phyloP scores from a whole-genome alignment of 2,797 vertebrate species.

The Arnoldichthys spilopterus region DNA sequence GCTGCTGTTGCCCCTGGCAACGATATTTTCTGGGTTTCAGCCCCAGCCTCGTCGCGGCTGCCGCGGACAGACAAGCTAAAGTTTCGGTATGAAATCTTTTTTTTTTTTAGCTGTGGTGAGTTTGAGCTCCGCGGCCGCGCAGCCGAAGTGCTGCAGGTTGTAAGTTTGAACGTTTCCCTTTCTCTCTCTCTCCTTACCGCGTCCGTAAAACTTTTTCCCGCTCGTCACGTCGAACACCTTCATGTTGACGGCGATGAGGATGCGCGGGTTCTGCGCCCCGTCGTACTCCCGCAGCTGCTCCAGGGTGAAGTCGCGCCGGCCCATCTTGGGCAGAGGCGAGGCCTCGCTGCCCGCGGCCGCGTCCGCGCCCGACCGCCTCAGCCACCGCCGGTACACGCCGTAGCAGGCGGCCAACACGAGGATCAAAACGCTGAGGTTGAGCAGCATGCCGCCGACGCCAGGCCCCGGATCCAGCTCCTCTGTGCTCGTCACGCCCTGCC shows the following conservation, averaged over 20 bases:
- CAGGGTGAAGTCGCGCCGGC: slow-evolving; percentile 93
- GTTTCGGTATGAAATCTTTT: too few relatives aligned
- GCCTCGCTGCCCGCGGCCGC: slow-evolving; percentile 83
- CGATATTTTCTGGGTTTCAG: neutral
- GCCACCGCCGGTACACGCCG: slow-evolving; percentile 86
- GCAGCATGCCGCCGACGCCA: slow-evolving; percentile 80
- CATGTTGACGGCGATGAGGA: slow-evolving; percentile 97
- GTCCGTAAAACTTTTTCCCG: slow-evolving; percentile 96
- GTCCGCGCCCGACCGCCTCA: slow-evolving; percentile 76
- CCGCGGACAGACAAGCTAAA: too few relatives aligned
- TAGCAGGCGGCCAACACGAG: slow-evolving; percentile 80
- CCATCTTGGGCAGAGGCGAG: slow-evolving; percentile 91
- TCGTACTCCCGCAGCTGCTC: slow-evolving; percentile 94
- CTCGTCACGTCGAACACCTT: slow-evolving; percentile 97
- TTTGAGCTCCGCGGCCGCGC: too few relatives aligned
- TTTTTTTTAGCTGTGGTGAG: too few relatives aligned
- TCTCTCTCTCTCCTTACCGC: slow-evolving; percentile 80
- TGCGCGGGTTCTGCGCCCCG: slow-evolving; percentile 88
- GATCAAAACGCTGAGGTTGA: slow-evolving; percentile 79
- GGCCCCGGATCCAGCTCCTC: slow-evolving; percentile 74
- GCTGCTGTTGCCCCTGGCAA: neutral
- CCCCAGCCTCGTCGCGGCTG: too few relatives aligned
- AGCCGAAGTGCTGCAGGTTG: neutral
- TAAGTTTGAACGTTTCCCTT: neutral
- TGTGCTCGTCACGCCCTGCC: slow-evolving; percentile 60